Percentiles rank a stretch among this genome's conserved stretches.
Conservation (phyloP, 2,113 vertebrate genomes). For the Pardalotus punctatus region DNA sequence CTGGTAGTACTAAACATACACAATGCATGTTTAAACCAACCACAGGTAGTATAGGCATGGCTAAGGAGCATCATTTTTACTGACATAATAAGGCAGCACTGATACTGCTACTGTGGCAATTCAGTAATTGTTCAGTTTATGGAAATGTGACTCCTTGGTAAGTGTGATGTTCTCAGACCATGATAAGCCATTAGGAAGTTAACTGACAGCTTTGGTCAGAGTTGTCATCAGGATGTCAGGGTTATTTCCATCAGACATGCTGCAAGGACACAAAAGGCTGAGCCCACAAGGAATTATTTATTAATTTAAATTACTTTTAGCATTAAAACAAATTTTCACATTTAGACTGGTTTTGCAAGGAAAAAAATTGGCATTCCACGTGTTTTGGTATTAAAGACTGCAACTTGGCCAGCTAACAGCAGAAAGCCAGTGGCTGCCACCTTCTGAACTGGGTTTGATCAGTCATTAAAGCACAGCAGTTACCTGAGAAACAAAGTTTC, state of each 20-base stretch:
- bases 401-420: background rate
- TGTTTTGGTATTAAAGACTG: accelerated
- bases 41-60: background rate
- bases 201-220: background rate
- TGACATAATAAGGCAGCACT: background rate
- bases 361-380: background rate
- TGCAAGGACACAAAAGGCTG: background rate
- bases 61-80: background rate
- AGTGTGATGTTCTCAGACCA: background rate
- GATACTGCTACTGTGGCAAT: background rate
- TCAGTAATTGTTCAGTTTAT: background rate
- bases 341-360: background rate
- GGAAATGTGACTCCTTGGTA: background rate
- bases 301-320: background rate
- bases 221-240: background rate
- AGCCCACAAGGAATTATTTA: background rate
- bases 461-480: background rate
- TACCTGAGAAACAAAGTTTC: background rate
- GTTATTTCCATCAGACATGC: background rate
- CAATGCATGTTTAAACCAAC: background rate
- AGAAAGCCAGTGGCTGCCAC: background rate
- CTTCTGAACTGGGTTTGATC: background rate
- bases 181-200: background rate
- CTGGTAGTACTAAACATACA: background rate
- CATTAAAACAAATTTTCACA: background rate